Percentiles rank a stretch among this genome's conserved stretches.
Evolutionary conservation across 1,140 invertebrate species (phyloP).

Genomic region (Dermatophagoides farinae): DNA sequence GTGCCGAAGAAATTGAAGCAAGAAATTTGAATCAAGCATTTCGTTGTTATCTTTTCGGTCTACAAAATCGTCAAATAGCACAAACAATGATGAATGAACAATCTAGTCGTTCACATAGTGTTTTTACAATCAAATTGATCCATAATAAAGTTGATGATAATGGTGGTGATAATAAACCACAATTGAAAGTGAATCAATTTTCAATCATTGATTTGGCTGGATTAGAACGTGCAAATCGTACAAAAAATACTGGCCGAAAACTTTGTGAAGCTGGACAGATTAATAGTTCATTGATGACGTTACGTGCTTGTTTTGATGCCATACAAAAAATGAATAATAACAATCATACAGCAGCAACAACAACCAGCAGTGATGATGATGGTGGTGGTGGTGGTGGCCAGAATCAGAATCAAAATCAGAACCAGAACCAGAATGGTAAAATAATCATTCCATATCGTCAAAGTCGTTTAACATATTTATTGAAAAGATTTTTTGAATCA

Average conservation of each 20-base stretch:
- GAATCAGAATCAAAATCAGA: not conserved
- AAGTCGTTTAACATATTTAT: slow-evolving; percentile 81
- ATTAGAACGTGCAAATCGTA: slow-evolving; percentile 96
- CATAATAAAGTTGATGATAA: slow-evolving; percentile 76
- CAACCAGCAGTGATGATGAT: not conserved
- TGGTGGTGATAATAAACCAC: slow-evolving; percentile 38
- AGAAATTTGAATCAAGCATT: not conserved
- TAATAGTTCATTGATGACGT: slow-evolving; percentile 75
- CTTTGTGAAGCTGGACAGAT: slow-evolving; percentile 87
- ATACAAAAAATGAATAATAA: slow-evolving; percentile 26
- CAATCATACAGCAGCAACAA: slow-evolving; percentile 18
- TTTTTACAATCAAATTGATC: slow-evolving; percentile 67
- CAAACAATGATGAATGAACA: slow-evolving; percentile 98
- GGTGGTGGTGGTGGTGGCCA: not conserved
- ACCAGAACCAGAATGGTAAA: slow-evolving; percentile 24
- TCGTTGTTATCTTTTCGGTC: slow-evolving; percentile 44
- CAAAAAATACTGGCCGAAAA: slow-evolving; percentile 90
- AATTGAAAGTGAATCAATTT: slow-evolving; percentile 66
- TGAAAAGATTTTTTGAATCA: slow-evolving; percentile 95
- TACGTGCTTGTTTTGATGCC: slow-evolving; percentile 81
- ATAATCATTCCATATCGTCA: slow-evolving; percentile 78
- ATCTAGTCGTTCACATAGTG: slow-evolving; percentile 92
- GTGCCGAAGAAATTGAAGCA: slow-evolving; percentile 20
- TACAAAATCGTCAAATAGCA: slow-evolving; percentile 92
- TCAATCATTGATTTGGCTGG: slow-evolving; percentile 98